Base-by-base conservation (phyloP, 2,888 invertebrate species). In the Caenorhabditis angaria region DNA sequence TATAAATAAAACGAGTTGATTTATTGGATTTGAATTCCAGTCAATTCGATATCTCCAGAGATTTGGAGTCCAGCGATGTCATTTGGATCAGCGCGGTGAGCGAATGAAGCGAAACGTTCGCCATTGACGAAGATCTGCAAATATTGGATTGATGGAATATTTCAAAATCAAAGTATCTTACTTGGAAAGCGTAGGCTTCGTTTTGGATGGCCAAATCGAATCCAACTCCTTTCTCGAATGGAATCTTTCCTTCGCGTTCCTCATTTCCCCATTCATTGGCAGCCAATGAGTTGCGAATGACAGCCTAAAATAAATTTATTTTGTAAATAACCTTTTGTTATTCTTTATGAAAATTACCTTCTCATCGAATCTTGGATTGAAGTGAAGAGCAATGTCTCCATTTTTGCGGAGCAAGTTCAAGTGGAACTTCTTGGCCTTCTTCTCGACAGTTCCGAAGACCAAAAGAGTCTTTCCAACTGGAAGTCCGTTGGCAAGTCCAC, bases 71-170 rank as follows among this genome's bases (percentile, higher is more conserved):
- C 87, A 48, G 83, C 79, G 63, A 88, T 82, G 74, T 83, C 85
- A 67, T 86, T 80, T 56, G 87, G 87, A 59, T 87, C 87, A 48
- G 82, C 69, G 64, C 88, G 84, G 70, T 88, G 88, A 57, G 85
- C 85, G 79, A 81, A 88, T 27, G 88, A 84, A 67, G 81, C 82
- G 80, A 78, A 87, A 51, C 87, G 88, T 64, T 85, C 83, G 47
- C 87, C 87, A 78, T 88, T 88, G 61, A 88, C 75, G 77, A 82
- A 86, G 69, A 88, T 77, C 86, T 88, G 67, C 35, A 62, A 62
- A 55, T 50, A 25, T 48, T 47, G 18, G 12, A 8, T 32, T 3
- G 14, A 22, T 32, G 29, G 47, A 35, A 25, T 57, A 14, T 4
- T 57, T 57, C 22, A 24, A 10, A 22, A 35, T 3, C 10, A 20